Percentiles rank a stretch among this genome's conserved stretches.
phyloP scores from a whole-genome alignment of 2,113 vertebrate genomes.

The Hirundichthys speculiger region DNA sequence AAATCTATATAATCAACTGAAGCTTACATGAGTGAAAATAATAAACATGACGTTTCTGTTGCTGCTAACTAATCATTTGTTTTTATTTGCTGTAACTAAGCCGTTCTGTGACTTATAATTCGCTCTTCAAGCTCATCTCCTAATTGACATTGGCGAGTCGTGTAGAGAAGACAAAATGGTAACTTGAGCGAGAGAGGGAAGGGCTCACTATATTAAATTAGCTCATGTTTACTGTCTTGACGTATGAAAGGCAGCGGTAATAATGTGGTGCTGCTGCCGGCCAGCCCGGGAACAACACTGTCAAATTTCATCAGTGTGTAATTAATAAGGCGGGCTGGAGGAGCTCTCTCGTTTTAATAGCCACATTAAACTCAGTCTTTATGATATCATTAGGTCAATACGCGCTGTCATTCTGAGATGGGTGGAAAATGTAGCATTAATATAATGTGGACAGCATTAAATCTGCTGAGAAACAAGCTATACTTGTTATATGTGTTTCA shows the following conservation, averaged over 20 bases:
- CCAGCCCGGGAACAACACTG: conserved; percentile 45
- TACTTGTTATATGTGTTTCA: conserved; percentile 61
- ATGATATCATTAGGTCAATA: conserved; percentile 72
- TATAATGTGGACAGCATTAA: conserved; percentile 60
- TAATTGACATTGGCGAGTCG: conserved; percentile 25
- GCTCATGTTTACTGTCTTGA: conserved; percentile 55
- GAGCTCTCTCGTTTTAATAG: conserved; percentile 58
- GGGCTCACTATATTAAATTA: conserved; percentile 42
- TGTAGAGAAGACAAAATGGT: conserved; percentile 52
- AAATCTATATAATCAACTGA: neutral
- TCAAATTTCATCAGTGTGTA: conserved; percentile 64
- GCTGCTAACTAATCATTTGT: neutral
- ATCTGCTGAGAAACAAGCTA: conserved; percentile 51
- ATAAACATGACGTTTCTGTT: conserved; percentile 6
- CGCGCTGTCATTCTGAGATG: conserved; percentile 62
- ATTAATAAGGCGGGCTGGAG: conserved; percentile 70
- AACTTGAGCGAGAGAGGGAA: conserved; percentile 14
- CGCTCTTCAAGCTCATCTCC: conserved; percentile 21
- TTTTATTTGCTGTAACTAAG: conserved; percentile 17
- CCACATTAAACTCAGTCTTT: conserved; percentile 55
- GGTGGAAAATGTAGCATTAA: conserved; percentile 67
- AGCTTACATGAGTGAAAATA: too few relatives aligned
- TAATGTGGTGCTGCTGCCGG: conserved; percentile 47
- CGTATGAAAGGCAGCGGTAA: conserved; percentile 60
- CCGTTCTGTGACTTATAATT: conserved; percentile 8